phyloP scores from a whole-genome alignment of 2,113 vertebrate genomes.

The Psettodes erumei region DNA sequence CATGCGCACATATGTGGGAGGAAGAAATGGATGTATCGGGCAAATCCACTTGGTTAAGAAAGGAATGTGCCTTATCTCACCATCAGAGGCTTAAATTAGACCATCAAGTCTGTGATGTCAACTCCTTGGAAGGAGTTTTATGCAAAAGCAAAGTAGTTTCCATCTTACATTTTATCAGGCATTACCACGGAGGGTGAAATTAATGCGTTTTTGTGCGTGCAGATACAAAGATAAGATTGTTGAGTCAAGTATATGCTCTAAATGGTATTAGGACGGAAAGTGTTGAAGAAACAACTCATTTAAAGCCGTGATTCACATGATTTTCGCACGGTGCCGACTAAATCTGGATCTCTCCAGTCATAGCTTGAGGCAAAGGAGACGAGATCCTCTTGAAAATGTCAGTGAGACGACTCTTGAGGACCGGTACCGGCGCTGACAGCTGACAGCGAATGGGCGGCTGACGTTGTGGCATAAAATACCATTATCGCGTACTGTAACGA shows the following conservation, averaged over 20 bases:
- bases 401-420: slow-evolving; percentile 16
- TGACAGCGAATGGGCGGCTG: slow-evolving; percentile 29
- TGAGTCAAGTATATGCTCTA: not conserved
- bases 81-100: slow-evolving; percentile 53
- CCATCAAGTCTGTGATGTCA: slow-evolving; percentile 16
- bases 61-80: slow-evolving; percentile 45
- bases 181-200: slow-evolving; percentile 21
- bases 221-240: slow-evolving; percentile 38
- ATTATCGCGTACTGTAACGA: slow-evolving; percentile 31
- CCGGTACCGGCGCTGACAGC: slow-evolving; percentile 28
- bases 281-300: slow-evolving; percentile 11
- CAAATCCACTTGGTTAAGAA: slow-evolving; percentile 48
- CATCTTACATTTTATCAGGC: slow-evolving; percentile 18
- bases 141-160: slow-evolving; percentile 18
- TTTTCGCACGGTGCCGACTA: slow-evolving; percentile 17
- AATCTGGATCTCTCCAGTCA: slow-evolving; percentile 31
- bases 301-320: not conserved
- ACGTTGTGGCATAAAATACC: slow-evolving; percentile 42
- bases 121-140: slow-evolving; percentile 18
- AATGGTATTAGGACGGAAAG: slow-evolving; percentile 13
- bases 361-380: slow-evolving; percentile 30
- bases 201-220: slow-evolving; percentile 1
- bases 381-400: slow-evolving; percentile 37
- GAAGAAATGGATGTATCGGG: slow-evolving; percentile 28
- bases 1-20: slow-evolving; percentile 48